These are phyloP conservation scores for Entelurus aequoreus DNA, from an alignment of 2,113 vertebrate species.

Conservation along the genomic window DNA sequence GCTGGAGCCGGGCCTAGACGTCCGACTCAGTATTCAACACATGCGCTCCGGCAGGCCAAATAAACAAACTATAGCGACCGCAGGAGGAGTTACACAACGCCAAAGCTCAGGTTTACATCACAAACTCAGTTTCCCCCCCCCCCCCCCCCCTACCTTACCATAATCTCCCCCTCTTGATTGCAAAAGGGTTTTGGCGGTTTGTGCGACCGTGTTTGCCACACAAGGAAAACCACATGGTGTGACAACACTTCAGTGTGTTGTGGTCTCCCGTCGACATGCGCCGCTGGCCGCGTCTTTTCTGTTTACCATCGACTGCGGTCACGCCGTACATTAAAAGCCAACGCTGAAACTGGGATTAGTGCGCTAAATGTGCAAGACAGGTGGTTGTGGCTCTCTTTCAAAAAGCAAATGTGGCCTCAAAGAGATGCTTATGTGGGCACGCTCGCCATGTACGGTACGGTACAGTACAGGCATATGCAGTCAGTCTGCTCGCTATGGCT, in stretches of 20 bases:
- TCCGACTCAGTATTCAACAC: constrained; percentile 49
- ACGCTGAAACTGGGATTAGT: constrained; percentile 60
- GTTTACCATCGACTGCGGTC: constrained; percentile 62
- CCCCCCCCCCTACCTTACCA: neutral
- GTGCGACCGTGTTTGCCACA: constrained; percentile 33
- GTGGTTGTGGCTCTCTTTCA: constrained; percentile 55
- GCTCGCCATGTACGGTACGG: constrained; percentile 36
- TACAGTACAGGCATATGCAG: constrained; percentile 42
- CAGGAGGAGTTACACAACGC: constrained; percentile 32
- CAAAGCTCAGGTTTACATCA: constrained; percentile 19
- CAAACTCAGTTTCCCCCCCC: constrained; percentile 10
- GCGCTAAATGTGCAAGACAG: constrained; percentile 63
- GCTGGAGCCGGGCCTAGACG: constrained; percentile 27
- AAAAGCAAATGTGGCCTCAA: constrained; percentile 59
- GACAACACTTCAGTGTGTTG: constrained; percentile 60
- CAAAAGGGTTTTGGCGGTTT: constrained; percentile 46
- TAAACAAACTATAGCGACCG: constrained; percentile 47
- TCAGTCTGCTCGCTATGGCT: constrained; percentile 42
- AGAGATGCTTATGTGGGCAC: constrained; percentile 54
- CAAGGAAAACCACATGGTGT: constrained; percentile 64
- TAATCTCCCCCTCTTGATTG: constrained; percentile 22
- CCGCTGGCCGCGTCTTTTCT: constrained; percentile 47
- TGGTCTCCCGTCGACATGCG: constrained; percentile 51
- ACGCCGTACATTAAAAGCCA: constrained; percentile 60
- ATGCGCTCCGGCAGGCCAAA: constrained; percentile 27